Evolutionary conservation across 2,888 invertebrate species (phyloP).

Genomic region (Sacculina carcini): DNA sequence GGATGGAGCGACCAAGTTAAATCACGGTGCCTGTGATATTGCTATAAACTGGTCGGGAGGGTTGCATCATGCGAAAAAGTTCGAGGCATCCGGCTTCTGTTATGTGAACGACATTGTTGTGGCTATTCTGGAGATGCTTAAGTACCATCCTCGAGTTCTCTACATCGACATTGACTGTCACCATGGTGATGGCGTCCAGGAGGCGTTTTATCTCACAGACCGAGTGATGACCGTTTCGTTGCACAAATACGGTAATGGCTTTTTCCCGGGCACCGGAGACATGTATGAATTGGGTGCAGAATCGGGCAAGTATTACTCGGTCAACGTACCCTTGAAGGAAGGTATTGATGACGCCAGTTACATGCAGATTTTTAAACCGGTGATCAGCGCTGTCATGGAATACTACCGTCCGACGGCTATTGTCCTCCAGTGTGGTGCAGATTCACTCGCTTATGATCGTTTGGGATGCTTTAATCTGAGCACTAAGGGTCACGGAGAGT

Average conservation of each 20-base stretch:
- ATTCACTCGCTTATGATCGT: conserved; percentile 79
- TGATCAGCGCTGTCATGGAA: conserved; percentile 65
- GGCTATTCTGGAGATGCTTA: conserved; percentile 70
- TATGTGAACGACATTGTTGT: conserved; percentile 98
- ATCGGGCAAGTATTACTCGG: conserved; percentile 81
- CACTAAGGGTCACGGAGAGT: conserved; percentile 86
- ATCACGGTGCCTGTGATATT: conserved; percentile 81
- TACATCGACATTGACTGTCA: conserved; percentile 99
- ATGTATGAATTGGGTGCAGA: conserved; percentile 66
- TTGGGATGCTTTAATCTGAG: conserved; percentile 89
- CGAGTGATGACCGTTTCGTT: conserved; percentile 98
- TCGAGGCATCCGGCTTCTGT: conserved; percentile 96
- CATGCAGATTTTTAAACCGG: conserved; percentile 77
- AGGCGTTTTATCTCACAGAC: conserved; percentile 89
- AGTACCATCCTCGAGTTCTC: conserved; percentile 70
- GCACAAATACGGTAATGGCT: conserved; percentile 92
- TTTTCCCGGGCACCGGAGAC: conserved; percentile 66
- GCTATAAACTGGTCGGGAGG: conserved; percentile 99
- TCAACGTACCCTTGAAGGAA: conserved; percentile 91
- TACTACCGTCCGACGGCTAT: conserved; percentile 89
- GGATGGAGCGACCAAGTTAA: conserved; percentile 86
- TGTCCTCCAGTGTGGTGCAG: conserved; percentile 92
- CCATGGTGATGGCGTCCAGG: conserved; percentile 88
- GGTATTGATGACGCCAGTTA: conserved; percentile 88
- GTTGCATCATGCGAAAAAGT: conserved; percentile 95